phyloP scores from a whole-genome alignment of 1,140 invertebrate species.

The Drosophila erecta region DNA sequence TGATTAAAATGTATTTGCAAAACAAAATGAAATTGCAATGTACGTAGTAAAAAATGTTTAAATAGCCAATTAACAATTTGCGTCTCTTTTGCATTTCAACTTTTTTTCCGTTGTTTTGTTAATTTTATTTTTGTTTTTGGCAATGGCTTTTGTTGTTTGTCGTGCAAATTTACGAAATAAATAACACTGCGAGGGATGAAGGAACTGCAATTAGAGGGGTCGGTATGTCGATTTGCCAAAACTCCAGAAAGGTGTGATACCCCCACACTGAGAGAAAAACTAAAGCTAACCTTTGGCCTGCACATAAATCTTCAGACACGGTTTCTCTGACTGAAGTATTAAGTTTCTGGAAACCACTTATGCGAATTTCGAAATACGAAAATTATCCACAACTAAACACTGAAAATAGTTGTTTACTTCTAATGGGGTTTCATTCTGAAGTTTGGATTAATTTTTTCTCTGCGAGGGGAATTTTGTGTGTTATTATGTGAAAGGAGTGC shows the following conservation, averaged over 20 bases:
- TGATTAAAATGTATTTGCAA: constrained; percentile 51
- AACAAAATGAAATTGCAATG: constrained; percentile 51
- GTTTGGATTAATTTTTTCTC: neutral
- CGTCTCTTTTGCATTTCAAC: constrained; percentile 42
- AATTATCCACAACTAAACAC: too few species aligned
- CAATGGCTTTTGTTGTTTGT: constrained; percentile 36
- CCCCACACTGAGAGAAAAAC: constrained; percentile 2
- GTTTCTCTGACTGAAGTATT: too few species aligned
- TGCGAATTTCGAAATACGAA: too few species aligned
- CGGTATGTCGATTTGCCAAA: constrained; percentile 11
- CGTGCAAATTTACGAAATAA: constrained; percentile 39
- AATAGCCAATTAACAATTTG: constrained; percentile 79
- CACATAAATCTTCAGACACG: too few species aligned
- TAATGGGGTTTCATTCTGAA: neutral
- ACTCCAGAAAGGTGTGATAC: constrained; percentile 57
- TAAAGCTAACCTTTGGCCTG: neutral
- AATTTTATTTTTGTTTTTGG: constrained; percentile 7
- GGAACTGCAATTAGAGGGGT: neutral
- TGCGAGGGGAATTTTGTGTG: constrained; percentile 6
- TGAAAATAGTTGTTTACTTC: too few species aligned
- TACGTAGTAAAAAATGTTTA: constrained; percentile 47
- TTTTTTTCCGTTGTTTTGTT: neutral
- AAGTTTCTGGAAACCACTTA: too few species aligned
- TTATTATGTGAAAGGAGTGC: constrained; percentile 20
- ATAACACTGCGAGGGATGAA: constrained; percentile 4